phyloP scores from a whole-genome alignment of 2,888 invertebrate species.

The Lamellibrachia columna region DNA sequence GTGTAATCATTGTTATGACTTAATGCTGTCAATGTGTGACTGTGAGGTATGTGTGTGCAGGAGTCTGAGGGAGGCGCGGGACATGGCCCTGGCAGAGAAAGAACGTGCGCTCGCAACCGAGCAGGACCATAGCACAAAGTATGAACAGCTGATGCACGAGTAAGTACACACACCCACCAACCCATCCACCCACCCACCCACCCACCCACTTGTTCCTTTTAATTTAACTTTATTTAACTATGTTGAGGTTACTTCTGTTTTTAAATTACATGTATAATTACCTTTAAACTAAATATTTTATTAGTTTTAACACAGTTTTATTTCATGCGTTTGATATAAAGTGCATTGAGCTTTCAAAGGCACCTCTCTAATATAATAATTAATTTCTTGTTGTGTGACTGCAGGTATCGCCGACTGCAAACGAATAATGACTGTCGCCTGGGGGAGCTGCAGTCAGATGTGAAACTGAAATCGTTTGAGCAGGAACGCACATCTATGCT shows the following conservation, averaged over 20 bases:
- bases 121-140: conserved; percentile 57
- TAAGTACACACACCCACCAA: conserved; percentile 41
- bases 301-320: too few relatives aligned
- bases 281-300: too few relatives aligned
- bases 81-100: conserved; percentile 61
- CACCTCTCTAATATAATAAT: too few relatives aligned
- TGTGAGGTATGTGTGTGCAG: conserved; percentile 38
- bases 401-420: conserved; percentile 59
- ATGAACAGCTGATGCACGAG: conserved; percentile 61
- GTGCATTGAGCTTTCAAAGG: too few relatives aligned
- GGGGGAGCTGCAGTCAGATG: conserved; percentile 60
- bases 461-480: conserved; percentile 65
- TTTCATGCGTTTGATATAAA: neutral
- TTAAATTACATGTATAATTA: too few relatives aligned
- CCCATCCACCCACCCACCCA: neutral
- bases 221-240: neutral
- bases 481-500: conserved; percentile 60
- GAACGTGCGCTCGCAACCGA: conserved; percentile 56
- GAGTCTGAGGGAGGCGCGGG: conserved; percentile 61
- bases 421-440: conserved; percentile 53
- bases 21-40: neutral
- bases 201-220: neutral
- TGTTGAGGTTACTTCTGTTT: too few relatives aligned
- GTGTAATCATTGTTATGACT: neutral
- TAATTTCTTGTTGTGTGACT: neutral